Evolutionary conservation across 2,797 vertebrate genomes (phyloP), one percentile per base, ranked within the genome.

Genomic region (Poeciliopsis gracilis): DNA sequence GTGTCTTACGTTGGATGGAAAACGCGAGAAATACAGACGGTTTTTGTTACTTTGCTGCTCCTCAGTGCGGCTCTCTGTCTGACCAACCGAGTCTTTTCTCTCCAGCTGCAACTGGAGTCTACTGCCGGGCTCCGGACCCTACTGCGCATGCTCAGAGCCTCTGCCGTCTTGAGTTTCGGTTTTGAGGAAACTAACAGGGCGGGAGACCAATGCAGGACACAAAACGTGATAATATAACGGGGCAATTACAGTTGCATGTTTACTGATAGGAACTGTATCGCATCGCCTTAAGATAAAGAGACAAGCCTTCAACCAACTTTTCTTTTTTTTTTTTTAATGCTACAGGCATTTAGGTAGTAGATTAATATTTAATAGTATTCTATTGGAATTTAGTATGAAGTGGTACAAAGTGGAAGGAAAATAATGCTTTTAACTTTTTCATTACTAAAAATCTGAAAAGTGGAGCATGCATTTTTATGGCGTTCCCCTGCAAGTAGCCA

Each of bases 1-100:
- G 30, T 23, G 46, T 72, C 79, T 59, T 79, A 85, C 86, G 63
- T 79, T 47, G 1, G 18, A 71, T 5, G 2, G 36, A 78, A 3
- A 13, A 41, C 0, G 33, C 20, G 2, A 41, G 2, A 15, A 57
- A 55, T 23, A 18, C 7, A 12, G 28, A 2, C 16, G 2, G 18
- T 30, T 41, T 43, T 28, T 13, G 1, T 38, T 53, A 5, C 5
- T 41, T 20, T 16, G 2, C 7, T 13, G 61, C 20, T 16, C 33
- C n/a, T n/a, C n/a, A n/a, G n/a, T 9, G 8, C 0, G 33, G 1
- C 9, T 33, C 38, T 41, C 15, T 36, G 2, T 36, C 13, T 8
- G 59, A 55, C 53, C 23, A 55, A n/a, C 12, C 2, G 28, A 15
- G 57, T 15, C 28, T 61, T 15, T 33, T 33, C 15, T 55, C 5